These are phyloP conservation scores for Subanguina moxae DNA, from an alignment of 1,140 invertebrate genomes.

Conservation along the genomic window DNA sequence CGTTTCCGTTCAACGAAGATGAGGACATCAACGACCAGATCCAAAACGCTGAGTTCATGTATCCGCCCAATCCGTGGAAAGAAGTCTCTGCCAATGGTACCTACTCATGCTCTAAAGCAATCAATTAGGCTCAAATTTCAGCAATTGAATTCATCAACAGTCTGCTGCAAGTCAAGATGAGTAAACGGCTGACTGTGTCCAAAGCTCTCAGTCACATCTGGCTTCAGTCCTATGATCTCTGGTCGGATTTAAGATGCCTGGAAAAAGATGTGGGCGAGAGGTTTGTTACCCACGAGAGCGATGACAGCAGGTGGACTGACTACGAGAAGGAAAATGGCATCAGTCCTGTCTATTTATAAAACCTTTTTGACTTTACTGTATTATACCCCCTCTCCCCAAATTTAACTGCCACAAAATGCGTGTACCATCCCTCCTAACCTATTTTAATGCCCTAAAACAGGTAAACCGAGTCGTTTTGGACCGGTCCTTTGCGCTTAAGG, in stretches of 20 bases:
- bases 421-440: too few species aligned
- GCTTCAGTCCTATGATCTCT: conserved; percentile 90
- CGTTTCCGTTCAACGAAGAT: conserved; percentile 98
- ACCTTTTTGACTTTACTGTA: too few species aligned
- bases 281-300: conserved; percentile 90
- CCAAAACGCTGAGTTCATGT: conserved; percentile 99
- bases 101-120: too few species aligned
- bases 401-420: too few species aligned
- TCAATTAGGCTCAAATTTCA: conserved; percentile 62
- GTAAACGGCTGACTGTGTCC: conserved; percentile 91
- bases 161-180: conserved; percentile 93
- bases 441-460: too few species aligned
- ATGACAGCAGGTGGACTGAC: conserved; percentile 81
- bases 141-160: conserved; percentile 97
- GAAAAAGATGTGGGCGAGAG: conserved; percentile 76
- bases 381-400: too few species aligned
- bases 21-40: conserved; percentile 99
- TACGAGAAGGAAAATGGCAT: conserved; percentile 61
- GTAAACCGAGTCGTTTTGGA: too few species aligned
- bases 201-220: conserved; percentile 89
- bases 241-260: conserved; percentile 83
- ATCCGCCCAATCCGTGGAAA: conserved; percentile 94
- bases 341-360: conserved; percentile 44
- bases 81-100: conserved; percentile 90
- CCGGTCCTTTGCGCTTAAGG: too few species aligned